Evolutionary conservation across 2,888 invertebrate species (phyloP).

Genomic region (Drosophila vallismaia): DNA sequence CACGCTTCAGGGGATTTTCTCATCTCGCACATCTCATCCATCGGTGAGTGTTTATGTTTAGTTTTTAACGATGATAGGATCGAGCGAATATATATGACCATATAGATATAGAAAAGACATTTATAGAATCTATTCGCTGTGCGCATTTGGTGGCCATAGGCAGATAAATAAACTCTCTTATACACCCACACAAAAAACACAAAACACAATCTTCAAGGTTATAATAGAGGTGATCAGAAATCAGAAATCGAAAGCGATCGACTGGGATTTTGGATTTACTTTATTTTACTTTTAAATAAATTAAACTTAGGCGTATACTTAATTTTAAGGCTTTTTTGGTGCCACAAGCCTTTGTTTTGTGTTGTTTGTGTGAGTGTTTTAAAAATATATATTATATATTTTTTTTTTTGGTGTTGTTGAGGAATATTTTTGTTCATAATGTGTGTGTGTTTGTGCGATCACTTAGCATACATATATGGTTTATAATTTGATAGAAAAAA

Average conservation of each 20-base stretch:
- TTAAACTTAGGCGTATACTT: conserved; percentile 81
- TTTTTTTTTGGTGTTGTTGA: conserved; percentile 44
- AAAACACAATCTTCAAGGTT: conserved; percentile 58
- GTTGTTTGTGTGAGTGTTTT: conserved; percentile 54
- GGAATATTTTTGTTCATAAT: conserved; percentile 63
- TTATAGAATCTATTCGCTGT: conserved; percentile 31
- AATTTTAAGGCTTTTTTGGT: conserved; percentile 56
- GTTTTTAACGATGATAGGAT: conserved; percentile 34
- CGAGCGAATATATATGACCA: conserved; percentile 13
- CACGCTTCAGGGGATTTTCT: conserved; percentile 63
- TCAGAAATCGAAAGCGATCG: conserved; percentile 19
- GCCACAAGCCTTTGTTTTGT: conserved; percentile 50
- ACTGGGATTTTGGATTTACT: conserved; percentile 43
- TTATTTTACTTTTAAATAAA: conserved; percentile 71
- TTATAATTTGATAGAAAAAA: conserved; percentile 37
- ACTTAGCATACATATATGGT: conserved; percentile 54
- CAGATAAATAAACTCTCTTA: conserved; percentile 54
- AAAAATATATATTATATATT: conserved; percentile 11
- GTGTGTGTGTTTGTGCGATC: conserved; percentile 38
- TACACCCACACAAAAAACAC: conserved; percentile 58
- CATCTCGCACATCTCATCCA: conserved; percentile 21
- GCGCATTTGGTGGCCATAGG: conserved; percentile 20
- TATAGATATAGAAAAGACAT: conserved; percentile 22
- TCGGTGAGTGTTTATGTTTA: conserved; percentile 54
- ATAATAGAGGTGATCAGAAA: conserved; percentile 49